These are phyloP conservation scores for Crioceris asparagi DNA, from an alignment of 2,888 invertebrate genomes.

Conservation along the genomic window DNA sequence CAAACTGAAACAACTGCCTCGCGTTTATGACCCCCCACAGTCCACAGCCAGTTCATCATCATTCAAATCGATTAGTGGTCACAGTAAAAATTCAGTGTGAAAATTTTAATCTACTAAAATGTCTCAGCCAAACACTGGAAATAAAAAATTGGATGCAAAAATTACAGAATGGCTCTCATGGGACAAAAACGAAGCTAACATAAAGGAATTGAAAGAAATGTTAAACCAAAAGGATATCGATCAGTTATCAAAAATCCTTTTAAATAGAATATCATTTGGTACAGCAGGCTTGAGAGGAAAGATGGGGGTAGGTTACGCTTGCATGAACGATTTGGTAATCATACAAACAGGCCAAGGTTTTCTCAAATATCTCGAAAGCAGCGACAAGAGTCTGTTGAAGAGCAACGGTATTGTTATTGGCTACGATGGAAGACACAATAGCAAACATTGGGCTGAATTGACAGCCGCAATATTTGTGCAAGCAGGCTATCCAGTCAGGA, in stretches of 20 bases:
- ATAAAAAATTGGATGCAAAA: conserved; percentile 46
- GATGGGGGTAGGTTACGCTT: conserved; percentile 88
- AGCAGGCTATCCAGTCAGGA: conserved; percentile 54
- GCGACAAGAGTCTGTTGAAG: conserved; percentile 45
- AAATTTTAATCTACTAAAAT: too few relatives aligned
- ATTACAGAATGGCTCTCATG: conserved; percentile 62
- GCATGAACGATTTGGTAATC: conserved; percentile 93
- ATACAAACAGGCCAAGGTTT: conserved; percentile 92
- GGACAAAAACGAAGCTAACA: conserved; percentile 63
- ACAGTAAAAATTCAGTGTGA: too few relatives aligned
- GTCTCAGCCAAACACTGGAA: too few relatives aligned
- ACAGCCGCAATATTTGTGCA: conserved; percentile 75
- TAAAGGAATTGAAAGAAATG: conserved; percentile 50
- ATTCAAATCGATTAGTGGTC: too few relatives aligned
- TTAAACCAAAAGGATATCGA: conserved; percentile 45
- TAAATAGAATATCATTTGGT: conserved; percentile 70
- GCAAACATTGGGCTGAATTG: conserved; percentile 61
- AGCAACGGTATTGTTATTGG: conserved; percentile 76
- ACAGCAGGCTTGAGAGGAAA: conserved; percentile 86
- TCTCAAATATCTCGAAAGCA: conserved; percentile 58
- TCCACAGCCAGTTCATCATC: too few relatives aligned
- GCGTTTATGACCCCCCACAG: too few relatives aligned
- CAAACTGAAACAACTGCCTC: too few relatives aligned
- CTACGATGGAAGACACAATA: conserved; percentile 60
- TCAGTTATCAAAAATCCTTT: conserved; percentile 52